Percentiles rank a stretch among this genome's conserved stretches.
phyloP scores from a whole-genome alignment of 2,113 vertebrate species.

The Marmota flaviventris region DNA sequence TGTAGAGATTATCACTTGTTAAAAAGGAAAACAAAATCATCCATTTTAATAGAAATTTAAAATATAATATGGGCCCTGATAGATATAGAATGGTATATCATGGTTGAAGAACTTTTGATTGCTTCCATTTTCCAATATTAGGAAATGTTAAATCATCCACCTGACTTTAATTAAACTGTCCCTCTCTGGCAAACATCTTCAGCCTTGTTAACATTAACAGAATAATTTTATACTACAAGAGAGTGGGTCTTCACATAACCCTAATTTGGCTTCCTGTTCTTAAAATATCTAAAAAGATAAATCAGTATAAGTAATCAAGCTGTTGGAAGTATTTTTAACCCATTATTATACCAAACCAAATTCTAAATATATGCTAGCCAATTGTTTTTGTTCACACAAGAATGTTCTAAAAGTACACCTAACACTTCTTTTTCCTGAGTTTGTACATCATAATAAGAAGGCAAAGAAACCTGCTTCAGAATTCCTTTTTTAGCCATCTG shows the following conservation, averaged over 20 bases:
- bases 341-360: background rate
- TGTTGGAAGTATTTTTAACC: slow-evolving; percentile 44
- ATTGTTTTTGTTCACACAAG: background rate
- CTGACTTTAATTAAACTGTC: background rate
- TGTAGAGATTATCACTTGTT: background rate
- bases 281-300: slow-evolving; percentile 10
- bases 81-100: background rate
- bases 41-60: slow-evolving; percentile 17
- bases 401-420: background rate
- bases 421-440: slow-evolving; percentile 4
- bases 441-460: background rate
- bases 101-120: background rate
- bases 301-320: slow-evolving; percentile 23
- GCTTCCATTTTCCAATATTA: slow-evolving; percentile 35
- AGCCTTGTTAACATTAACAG: slow-evolving; percentile 41
- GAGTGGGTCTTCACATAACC: background rate
- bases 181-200: background rate
- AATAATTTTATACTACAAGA: slow-evolving; percentile 13
- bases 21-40: background rate
- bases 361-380: slow-evolving; percentile 37
- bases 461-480: slow-evolving; percentile 22
- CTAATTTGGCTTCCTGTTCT: slow-evolving; percentile 35
- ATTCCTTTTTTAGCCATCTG: slow-evolving; percentile 42
- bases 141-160: background rate
- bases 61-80: background rate